phyloP scores from a whole-genome alignment of 2,797 vertebrate genomes.

The Chloroceryle amazona region DNA sequence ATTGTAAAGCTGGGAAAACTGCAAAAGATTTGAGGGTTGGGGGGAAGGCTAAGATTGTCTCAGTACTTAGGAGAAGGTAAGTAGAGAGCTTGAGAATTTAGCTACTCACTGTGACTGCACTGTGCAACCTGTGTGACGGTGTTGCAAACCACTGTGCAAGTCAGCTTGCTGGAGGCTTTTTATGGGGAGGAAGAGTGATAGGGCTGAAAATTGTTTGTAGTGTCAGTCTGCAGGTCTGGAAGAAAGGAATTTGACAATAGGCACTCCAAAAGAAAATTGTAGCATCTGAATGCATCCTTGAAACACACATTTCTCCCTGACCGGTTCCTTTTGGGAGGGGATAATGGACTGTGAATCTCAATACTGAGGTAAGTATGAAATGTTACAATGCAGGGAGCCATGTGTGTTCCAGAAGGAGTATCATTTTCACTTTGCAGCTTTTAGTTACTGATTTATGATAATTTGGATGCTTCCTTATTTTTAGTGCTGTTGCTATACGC shows the following conservation, averaged over 20 bases:
- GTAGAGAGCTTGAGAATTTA: neutral
- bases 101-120: rapidly evolving
- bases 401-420: neutral
- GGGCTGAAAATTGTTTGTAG: neutral
- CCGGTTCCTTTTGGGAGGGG: neutral
- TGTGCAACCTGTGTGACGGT: rapidly evolving
- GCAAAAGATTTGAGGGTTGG: neutral
- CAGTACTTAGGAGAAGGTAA: neutral
- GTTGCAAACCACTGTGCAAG: neutral
- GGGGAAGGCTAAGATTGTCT: neutral
- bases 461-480: neutral
- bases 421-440: neutral
- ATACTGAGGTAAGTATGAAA: neutral
- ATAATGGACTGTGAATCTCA: neutral
- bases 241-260: neutral
- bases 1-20: neutral
- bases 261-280: rapidly evolving
- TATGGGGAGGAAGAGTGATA: neutral
- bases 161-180: neutral
- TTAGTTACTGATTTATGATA: neutral
- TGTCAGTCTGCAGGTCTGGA: neutral
- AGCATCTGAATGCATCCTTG: neutral
- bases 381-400: neutral
- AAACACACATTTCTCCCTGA: neutral
- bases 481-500: neutral